These are phyloP conservation scores for Trissolcus japonicus DNA, from an alignment of 2,888 invertebrate genomes.

Conservation along the genomic window DNA sequence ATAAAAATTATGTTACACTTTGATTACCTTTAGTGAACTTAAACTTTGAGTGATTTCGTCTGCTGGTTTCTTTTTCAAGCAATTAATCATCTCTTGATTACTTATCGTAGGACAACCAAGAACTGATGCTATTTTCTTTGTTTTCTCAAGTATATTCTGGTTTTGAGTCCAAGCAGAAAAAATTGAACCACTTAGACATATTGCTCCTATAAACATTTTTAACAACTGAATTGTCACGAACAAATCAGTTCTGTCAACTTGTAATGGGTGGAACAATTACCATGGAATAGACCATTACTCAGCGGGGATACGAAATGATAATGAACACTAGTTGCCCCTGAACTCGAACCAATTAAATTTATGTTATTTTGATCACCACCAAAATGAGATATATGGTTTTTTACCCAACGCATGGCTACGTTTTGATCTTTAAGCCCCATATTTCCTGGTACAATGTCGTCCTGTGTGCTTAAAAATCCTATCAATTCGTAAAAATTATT, in stretches of 20 bases:
- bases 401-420: constrained; percentile 83
- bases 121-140: constrained; percentile 79
- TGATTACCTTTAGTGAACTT: background rate
- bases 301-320: constrained; percentile 83
- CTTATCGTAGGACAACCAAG: constrained; percentile 82
- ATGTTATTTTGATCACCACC: constrained; percentile 84
- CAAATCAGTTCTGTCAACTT: background rate
- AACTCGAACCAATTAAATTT: constrained; percentile 83
- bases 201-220: constrained; percentile 78
- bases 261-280: constrained; percentile 47
- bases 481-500: background rate
- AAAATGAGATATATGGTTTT: constrained; percentile 82
- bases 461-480: constrained; percentile 87
- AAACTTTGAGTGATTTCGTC: background rate
- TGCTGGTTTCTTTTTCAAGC: constrained; percentile 76
- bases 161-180: constrained; percentile 73
- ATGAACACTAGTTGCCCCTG: constrained; percentile 86
- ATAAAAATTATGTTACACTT: too few species aligned
- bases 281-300: constrained; percentile 78
- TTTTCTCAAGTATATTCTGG: constrained; percentile 78
- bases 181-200: constrained; percentile 84
- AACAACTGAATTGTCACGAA: constrained; percentile 66
- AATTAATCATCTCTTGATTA: constrained; percentile 80
- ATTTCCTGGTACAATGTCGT: constrained; percentile 84
- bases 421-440: constrained; percentile 86